Evolutionary conservation across 2,888 invertebrate genomes (phyloP), one percentile per base, ranked within the genome.

Genomic region (Xestia xanthographa): DNA sequence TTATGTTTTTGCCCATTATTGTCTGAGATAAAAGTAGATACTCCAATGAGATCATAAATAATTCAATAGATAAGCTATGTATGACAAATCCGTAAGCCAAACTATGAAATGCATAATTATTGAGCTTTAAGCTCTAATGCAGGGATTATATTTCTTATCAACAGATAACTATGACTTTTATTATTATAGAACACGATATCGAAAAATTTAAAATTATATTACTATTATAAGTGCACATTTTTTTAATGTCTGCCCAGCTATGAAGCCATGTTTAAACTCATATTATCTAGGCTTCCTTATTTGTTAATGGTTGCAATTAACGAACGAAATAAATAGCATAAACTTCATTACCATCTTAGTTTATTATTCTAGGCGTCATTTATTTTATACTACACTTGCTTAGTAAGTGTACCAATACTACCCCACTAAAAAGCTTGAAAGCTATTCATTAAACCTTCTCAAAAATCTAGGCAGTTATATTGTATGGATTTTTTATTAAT

Each of bases 1-100:
- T 80, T 56, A 72, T 14, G n/a, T 65, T 80, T 77, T 72, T 79
- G 72, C 20, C 3, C 22, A 20, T 29, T 20, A n/a, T 14, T 20
- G 45, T 72, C 20, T n/a, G n/a, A 38, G 72, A 50, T 79, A 50
- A 41, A 38, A 22, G 9, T 50, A 26, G 22, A 45, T 38, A 5
- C 4, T 34, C 14, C 22, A 62, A 43, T 38, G 34, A 67, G 6
- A 26, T 34, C 22, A 14, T 17, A 22, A 12, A 43, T 50, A 34
- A 48, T 12, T 22, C 2, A 62, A 20, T 45, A 17, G 22, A 20
- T 58, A 22, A 8, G 2, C 5, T 22, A 4, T 20, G 29, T 17
- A 29, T 14, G 26, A 17, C 20, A 29, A 20, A 60, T 50, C 17
- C 9, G 41, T 43, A 41, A 9, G 29, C 41, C 0, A 41, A 53